Conservation (phyloP, 2,113 vertebrate species). For the Gila orcuttii region DNA sequence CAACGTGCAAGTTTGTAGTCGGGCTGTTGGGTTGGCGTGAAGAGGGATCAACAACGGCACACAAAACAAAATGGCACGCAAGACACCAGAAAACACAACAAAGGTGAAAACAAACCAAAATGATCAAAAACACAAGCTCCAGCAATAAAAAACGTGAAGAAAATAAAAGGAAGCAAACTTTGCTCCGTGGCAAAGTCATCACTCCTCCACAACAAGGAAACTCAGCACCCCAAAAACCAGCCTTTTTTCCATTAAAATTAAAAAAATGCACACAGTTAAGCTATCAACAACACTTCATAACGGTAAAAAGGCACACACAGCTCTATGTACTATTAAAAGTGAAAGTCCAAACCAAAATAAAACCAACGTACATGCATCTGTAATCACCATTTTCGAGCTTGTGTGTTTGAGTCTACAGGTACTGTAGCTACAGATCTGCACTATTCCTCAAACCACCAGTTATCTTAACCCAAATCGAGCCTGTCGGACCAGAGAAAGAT, state of each 20-base stretch:
- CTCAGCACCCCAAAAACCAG: constrained; percentile 83
- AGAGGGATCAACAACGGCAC: constrained; percentile 72
- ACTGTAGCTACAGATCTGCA: constrained; percentile 84
- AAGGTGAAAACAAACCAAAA: constrained; percentile 64
- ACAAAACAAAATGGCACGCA: constrained; percentile 85
- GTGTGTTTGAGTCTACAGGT: constrained; percentile 94
- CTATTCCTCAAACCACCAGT: constrained; percentile 99
- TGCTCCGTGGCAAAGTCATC: constrained; percentile 87
- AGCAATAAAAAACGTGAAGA: constrained; percentile 74
- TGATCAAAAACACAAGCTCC: constrained; percentile 80
- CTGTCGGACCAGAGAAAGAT: constrained; percentile 99
- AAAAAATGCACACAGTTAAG: constrained; percentile 96
- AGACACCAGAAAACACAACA: constrained; percentile 65
- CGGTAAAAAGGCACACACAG: constrained; percentile 91
- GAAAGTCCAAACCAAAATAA: constrained; percentile 76
- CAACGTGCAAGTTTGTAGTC: constrained; percentile 82
- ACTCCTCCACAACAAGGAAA: constrained; percentile 86
- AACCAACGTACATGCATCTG: constrained; percentile 97
- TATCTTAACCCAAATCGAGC: constrained; percentile 98
- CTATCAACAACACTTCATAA: constrained; percentile 99
- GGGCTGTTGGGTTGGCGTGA: constrained; percentile 71
- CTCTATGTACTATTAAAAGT: constrained; percentile 90
- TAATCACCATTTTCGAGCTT: constrained; percentile 98
- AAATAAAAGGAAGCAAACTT: constrained; percentile 76
- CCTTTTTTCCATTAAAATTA: constrained; percentile 80